Evolutionary conservation across 2,797 vertebrate genomes (phyloP).

Genomic region (Epinephelus awoara): DNA sequence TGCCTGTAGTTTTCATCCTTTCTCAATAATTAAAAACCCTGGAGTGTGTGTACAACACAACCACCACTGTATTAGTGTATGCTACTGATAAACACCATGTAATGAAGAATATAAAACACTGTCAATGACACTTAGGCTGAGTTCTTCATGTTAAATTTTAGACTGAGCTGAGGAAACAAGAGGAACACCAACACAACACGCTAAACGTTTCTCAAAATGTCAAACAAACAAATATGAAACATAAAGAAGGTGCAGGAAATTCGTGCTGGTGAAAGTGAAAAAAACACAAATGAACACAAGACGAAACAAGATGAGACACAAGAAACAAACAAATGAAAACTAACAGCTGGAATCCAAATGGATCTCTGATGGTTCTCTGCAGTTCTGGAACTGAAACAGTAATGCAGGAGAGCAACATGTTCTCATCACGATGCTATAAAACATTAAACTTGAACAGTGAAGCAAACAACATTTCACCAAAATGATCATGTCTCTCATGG

Average conservation of each 20-base stretch:
- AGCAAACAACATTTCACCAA: not conserved
- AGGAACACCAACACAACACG: not conserved
- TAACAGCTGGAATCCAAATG: not conserved
- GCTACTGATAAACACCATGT: too few relatives aligned
- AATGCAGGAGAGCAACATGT: too few relatives aligned
- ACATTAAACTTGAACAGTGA: not conserved
- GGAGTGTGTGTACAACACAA: too few relatives aligned
- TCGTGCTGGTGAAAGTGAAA: not conserved
- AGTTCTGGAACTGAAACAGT: not conserved
- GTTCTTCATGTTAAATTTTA: not conserved
- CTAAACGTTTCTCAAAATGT: not conserved
- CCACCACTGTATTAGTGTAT: too few relatives aligned
- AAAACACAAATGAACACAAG: not conserved
- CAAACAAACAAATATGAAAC: not conserved
- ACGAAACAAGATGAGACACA: not conserved
- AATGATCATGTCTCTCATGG: too few relatives aligned
- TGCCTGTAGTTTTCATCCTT: too few relatives aligned
- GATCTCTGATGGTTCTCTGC: not conserved
- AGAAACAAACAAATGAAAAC: not conserved
- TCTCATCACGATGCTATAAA: not conserved
- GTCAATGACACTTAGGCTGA: not conserved
- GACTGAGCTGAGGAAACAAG: slow-evolving; percentile 4
- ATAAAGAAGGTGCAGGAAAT: not conserved
- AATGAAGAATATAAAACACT: not conserved
- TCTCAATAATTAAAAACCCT: too few relatives aligned